These are phyloP conservation scores for Saccopteryx leptura DNA, from an alignment of 2,113 vertebrate genomes.

Conservation along the genomic window DNA sequence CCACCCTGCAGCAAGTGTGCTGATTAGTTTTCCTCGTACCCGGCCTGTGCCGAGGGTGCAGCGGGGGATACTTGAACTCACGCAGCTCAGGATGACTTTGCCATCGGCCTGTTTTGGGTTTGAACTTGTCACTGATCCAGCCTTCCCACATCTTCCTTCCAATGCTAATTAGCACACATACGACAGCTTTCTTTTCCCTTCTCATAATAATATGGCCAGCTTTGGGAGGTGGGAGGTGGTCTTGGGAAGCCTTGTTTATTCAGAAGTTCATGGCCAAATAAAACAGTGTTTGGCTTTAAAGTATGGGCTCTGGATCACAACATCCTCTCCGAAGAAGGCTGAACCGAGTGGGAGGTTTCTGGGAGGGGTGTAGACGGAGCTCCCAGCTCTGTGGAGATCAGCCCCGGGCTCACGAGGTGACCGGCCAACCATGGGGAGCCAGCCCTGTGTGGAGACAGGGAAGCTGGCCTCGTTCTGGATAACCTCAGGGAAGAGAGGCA, in stretches of 20 bases:
- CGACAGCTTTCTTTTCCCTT: background rate
- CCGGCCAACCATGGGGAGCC: accelerated
- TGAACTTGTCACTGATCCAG: background rate
- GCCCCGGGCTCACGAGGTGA: background rate
- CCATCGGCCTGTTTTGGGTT: background rate
- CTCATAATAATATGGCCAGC: background rate
- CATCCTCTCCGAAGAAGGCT: background rate
- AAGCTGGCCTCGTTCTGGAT: background rate
- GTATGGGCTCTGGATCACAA: background rate
- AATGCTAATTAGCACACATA: background rate
- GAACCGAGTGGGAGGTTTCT: background rate
- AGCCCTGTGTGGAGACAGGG: background rate
- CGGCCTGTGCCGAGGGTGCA: background rate
- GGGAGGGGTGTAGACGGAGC: background rate
- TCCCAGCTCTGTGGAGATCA: background rate
- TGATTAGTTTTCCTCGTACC: too few relatives aligned
- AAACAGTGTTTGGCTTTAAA: background rate
- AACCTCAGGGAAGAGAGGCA: background rate
- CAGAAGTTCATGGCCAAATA: background rate
- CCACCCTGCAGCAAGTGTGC: background rate
- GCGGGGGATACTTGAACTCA: accelerated
- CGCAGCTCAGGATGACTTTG: background rate
- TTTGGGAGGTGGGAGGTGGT: background rate
- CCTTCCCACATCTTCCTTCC: background rate
- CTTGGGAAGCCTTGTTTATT: background rate